These are phyloP conservation scores for Chionodraco myersi DNA, from an alignment of 2,113 vertebrate genomes.

Conservation along the genomic window DNA sequence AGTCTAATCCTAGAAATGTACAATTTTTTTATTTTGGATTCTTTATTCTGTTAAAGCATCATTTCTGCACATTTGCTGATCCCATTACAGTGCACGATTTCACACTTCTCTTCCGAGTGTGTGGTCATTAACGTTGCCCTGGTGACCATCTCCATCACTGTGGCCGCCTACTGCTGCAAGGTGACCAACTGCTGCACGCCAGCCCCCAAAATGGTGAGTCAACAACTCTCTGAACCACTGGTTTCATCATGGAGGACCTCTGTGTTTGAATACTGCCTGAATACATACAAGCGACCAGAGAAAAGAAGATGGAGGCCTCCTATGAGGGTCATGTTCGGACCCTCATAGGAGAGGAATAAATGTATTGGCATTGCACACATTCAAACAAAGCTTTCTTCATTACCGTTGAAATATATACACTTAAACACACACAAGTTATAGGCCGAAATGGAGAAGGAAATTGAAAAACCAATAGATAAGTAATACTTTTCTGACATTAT, in stretches of 20 bases:
- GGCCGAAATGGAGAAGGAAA: too few relatives aligned
- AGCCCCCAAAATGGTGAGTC: conserved; percentile 71
- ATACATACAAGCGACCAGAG: neutral
- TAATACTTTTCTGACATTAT: too few relatives aligned
- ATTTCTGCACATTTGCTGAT: neutral
- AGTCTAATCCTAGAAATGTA: neutral
- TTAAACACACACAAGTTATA: too few relatives aligned
- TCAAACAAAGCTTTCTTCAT: too few relatives aligned
- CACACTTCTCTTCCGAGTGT: conserved; percentile 13
- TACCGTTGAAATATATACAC: too few relatives aligned
- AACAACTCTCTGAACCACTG: neutral
- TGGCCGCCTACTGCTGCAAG: conserved; percentile 81
- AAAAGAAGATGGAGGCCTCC: neutral
- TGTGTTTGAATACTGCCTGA: neutral
- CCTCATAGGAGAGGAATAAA: too few relatives aligned
- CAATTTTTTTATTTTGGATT: neutral
- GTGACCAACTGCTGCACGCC: conserved; percentile 78
- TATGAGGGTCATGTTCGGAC: neutral
- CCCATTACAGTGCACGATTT: conserved; percentile 15
- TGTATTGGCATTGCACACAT: too few relatives aligned
- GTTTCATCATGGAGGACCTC: neutral
- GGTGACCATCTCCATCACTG: conserved; percentile 74
- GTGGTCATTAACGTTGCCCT: conserved; percentile 47
- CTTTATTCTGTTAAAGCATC: neutral
- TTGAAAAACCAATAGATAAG: too few relatives aligned